These are phyloP conservation scores for Pardalotus punctatus DNA, from an alignment of 2,113 vertebrate genomes.

Conservation along the genomic window DNA sequence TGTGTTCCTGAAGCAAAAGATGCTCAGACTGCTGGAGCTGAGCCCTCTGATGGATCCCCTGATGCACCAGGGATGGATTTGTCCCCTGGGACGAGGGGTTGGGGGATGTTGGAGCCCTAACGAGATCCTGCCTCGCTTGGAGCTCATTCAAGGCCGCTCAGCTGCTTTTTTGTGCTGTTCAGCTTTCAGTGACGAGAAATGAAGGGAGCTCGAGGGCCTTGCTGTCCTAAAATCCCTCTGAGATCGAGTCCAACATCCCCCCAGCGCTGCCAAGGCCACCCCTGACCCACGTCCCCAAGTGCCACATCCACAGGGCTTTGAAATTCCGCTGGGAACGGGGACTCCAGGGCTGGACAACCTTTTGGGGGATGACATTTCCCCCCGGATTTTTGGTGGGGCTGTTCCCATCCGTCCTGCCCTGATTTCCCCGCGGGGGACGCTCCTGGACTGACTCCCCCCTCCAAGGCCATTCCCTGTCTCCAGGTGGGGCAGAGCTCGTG, in stretches of 20 bases:
- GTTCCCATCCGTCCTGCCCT: neutral
- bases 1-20: neutral
- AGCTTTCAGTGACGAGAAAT: neutral
- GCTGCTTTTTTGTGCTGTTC: neutral
- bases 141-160: neutral
- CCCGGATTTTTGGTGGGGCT: rapidly evolving
- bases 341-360: neutral
- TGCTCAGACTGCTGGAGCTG: neutral
- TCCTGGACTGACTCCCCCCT: neutral
- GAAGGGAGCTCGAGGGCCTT: neutral
- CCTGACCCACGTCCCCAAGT: neutral
- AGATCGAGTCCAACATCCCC: neutral
- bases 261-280: neutral
- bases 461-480: neutral
- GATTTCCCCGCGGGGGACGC: neutral
- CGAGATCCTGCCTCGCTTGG: neutral
- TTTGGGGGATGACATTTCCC: neutral
- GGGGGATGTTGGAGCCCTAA: neutral
- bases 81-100: neutral
- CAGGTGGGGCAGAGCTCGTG: neutral
- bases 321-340: neutral
- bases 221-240: neutral
- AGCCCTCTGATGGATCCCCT: neutral
- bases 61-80: neutral
- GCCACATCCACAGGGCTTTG: neutral